These are phyloP conservation scores for Sylvilagus bachmani DNA, from an alignment of 2,113 vertebrate species.

Conservation along the genomic window DNA sequence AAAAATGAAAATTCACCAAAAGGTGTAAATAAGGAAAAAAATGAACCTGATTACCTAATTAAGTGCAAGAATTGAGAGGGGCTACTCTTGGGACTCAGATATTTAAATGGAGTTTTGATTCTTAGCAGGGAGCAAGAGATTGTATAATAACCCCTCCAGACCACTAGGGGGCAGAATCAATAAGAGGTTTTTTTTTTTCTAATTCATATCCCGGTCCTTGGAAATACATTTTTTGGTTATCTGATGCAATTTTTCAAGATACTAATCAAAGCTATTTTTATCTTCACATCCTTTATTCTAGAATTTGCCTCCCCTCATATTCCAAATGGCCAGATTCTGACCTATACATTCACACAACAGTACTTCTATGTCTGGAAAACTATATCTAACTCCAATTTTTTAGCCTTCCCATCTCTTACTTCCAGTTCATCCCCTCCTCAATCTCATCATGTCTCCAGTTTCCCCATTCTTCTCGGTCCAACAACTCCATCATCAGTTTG, in stretches of 20 bases:
- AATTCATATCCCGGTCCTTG: background rate
- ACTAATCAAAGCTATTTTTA: slow-evolving; percentile 17
- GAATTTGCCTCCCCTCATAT: background rate
- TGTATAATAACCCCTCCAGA: background rate
- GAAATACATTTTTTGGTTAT: background rate
- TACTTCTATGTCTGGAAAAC: background rate
- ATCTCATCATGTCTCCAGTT: background rate
- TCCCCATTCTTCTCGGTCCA: background rate
- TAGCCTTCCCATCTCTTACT: background rate
- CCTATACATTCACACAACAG: background rate
- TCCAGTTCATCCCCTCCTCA: background rate
- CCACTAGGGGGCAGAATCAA: slow-evolving; percentile 18
- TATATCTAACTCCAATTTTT: background rate
- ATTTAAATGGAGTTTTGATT: background rate
- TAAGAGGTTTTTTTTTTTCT: background rate
- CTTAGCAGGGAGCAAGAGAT: background rate
- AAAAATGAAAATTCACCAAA: no score
- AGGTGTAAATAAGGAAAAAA: background rate
- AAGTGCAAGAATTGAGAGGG: background rate
- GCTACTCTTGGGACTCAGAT: background rate
- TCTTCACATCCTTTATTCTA: background rate
- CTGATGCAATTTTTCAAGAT: slow-evolving; percentile 37
- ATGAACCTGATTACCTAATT: background rate
- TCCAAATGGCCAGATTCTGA: background rate
- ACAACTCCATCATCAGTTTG: background rate